Evolutionary conservation across 2,797 vertebrate genomes (phyloP), one percentile per base, ranked within the genome.

Genomic region (Eospalax fontanierii): DNA sequence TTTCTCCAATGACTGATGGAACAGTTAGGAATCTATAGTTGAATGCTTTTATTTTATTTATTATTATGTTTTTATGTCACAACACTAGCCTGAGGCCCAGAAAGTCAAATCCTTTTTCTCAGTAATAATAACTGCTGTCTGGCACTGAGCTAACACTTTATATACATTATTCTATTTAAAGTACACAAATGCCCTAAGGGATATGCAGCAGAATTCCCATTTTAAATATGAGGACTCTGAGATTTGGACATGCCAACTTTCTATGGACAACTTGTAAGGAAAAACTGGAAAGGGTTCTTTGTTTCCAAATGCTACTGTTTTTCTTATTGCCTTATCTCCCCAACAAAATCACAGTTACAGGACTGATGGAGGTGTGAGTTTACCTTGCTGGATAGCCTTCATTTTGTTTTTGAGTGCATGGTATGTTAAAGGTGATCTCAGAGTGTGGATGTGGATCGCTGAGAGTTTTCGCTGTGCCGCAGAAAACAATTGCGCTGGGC

Each of bases 131-230:
- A 70, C 30, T 91, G 59, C 66, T 89, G 70, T 61, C 78, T 76
- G 79, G 61, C 54, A 68, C 46, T 12, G n/a, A 90, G 50, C 43
- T 89, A 75, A 90, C 70, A 59, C 26, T 92, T 79, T 4, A 26
- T 76, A 78, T 88, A 18, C 66, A 66, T 89, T 89, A 80, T 93
- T 94, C 79, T 87, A 3, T 71, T 95, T 94, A 76, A 89, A 94
- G 75, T 73, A 83, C 83, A 26, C 26, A 65, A 92, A 38, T 70
- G 50, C 65, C 76, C 81, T 10, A 4, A 89, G 33, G 74, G 33
- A 8, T 65, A 43, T 3, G 61, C 2, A 79, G 26, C 84, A 63
- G 63, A 54, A 71, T 83, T 87, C 21, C 10, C 54, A 9, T 85
- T 89, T 94, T 90, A 94, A 89, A 73, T 87, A 71, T 33, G 57